A percentile compares a stretch with the other conserved stretches of the same genome.
These are phyloP conservation scores for Sylvia atricapilla DNA, from an alignment of 2,113 vertebrate genomes.

Conservation along the genomic window DNA sequence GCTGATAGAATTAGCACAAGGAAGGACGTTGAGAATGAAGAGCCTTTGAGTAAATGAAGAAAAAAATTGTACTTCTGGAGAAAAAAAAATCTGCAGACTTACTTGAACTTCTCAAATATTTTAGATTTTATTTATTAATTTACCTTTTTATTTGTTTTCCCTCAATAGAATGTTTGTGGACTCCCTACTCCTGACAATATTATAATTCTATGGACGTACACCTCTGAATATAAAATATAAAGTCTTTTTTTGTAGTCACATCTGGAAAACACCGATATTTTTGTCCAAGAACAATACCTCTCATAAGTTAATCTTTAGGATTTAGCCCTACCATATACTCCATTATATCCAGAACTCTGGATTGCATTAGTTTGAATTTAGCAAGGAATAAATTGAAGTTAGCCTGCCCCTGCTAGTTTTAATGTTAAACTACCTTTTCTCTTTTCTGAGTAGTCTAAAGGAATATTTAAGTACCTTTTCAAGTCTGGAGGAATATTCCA, in stretches of 20 bases:
- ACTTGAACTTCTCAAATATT: background rate
- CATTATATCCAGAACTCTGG: background rate
- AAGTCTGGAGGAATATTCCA: background rate
- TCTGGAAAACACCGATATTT: background rate
- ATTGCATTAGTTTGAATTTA: background rate
- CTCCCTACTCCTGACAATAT: too few relatives aligned
- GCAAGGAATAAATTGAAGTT: background rate
- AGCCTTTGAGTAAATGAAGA: background rate
- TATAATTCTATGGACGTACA: background rate
- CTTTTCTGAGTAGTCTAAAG: background rate
- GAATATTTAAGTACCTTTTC: background rate
- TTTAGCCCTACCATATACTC: background rate
- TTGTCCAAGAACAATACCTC: background rate
- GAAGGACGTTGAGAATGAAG: background rate
- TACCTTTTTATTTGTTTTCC: background rate
- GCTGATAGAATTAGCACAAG: background rate
- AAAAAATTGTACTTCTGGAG: background rate
- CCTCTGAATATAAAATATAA: background rate
- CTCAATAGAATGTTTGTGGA: background rate
- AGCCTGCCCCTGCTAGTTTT: background rate
- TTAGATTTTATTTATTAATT: background rate
- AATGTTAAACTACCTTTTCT: background rate
- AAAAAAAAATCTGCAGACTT: background rate
- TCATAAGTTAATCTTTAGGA: background rate
- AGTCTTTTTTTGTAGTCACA: accelerated